A percentile compares a stretch with the other conserved stretches of the same genome.
Conservation (phyloP, 2,888 invertebrate species). For the Furcula furcula region DNA sequence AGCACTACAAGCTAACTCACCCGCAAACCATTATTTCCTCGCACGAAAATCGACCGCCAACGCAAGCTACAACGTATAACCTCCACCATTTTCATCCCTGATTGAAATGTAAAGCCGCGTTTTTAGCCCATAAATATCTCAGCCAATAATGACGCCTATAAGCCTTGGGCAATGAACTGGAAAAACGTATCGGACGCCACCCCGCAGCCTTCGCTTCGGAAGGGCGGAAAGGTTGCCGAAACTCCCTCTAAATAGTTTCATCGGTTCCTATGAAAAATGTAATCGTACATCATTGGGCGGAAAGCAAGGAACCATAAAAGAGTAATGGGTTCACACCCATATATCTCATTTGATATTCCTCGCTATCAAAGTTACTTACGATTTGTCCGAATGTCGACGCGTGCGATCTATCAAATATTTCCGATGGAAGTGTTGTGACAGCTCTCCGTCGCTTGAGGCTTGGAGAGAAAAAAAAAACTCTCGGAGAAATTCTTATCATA, state of each 20-base stretch:
- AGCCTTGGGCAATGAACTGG: constrained; percentile 69
- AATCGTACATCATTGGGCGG: constrained; percentile 51
- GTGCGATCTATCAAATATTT: constrained; percentile 18
- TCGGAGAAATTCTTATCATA: too few relatives aligned
- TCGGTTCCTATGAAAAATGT: constrained; percentile 60
- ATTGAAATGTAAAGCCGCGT: constrained; percentile 69
- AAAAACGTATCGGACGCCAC: constrained; percentile 61
- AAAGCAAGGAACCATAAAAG: constrained; percentile 42
- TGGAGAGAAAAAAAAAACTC: too few relatives aligned
- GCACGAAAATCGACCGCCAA: constrained; percentile 8
- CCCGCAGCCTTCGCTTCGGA: constrained; percentile 26
- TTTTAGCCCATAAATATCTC: constrained; percentile 64
- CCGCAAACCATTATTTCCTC: neutral
- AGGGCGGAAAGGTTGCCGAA: constrained; percentile 3
- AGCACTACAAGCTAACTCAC: too few relatives aligned
- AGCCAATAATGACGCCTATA: constrained; percentile 70
- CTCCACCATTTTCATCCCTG: constrained; percentile 47
- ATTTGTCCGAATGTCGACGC: constrained; percentile 27
- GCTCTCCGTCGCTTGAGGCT: too few relatives aligned
- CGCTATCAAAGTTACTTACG: constrained; percentile 49
- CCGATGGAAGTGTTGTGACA: neutral
- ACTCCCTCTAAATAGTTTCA: constrained; percentile 45
- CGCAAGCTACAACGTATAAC: constrained; percentile 27
- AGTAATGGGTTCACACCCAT: constrained; percentile 45
- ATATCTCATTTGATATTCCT: constrained; percentile 48